A percentile compares a stretch with the other conserved stretches of the same genome.
Evolutionary conservation across 2,113 vertebrate genomes (phyloP).

Genomic region (Podilymbus podiceps): DNA sequence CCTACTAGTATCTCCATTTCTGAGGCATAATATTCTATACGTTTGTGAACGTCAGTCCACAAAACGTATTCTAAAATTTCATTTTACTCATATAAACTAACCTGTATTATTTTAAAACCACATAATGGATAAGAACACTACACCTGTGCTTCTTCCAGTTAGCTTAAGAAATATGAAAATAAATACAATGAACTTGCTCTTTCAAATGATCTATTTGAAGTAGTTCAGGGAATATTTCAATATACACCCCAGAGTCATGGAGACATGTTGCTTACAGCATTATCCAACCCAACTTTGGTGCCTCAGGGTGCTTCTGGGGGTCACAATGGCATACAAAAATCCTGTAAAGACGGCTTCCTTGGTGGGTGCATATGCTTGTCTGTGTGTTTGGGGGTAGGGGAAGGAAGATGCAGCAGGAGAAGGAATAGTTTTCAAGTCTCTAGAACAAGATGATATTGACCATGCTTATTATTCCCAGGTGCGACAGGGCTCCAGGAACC

Average conservation of each 20-base stretch:
- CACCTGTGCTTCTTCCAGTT: not conserved
- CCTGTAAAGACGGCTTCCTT: accelerated
- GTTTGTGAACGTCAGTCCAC: not conserved
- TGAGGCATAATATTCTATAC: not conserved
- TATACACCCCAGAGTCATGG: accelerated
- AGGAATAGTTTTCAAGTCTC: not conserved
- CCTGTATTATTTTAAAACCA: not conserved
- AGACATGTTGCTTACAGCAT: not conserved
- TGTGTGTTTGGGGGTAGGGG: not conserved
- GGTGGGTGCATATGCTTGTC: too few species aligned
- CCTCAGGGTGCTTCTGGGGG: not conserved
- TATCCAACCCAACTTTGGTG: not conserved
- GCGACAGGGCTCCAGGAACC: not conserved
- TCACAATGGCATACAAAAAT: not conserved
- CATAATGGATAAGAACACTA: not conserved
- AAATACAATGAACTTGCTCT: not conserved
- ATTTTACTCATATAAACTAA: too few species aligned
- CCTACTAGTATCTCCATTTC: not conserved
- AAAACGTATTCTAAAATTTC: not conserved
- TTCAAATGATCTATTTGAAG: not conserved
- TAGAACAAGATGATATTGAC: not conserved
- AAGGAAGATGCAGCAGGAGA: not conserved
- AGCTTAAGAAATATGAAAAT: not conserved
- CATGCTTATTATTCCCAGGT: not conserved
- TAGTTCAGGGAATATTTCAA: not conserved